Evolutionary conservation across 2,113 vertebrate genomes (phyloP).

Genomic region (Raja brachyura): DNA sequence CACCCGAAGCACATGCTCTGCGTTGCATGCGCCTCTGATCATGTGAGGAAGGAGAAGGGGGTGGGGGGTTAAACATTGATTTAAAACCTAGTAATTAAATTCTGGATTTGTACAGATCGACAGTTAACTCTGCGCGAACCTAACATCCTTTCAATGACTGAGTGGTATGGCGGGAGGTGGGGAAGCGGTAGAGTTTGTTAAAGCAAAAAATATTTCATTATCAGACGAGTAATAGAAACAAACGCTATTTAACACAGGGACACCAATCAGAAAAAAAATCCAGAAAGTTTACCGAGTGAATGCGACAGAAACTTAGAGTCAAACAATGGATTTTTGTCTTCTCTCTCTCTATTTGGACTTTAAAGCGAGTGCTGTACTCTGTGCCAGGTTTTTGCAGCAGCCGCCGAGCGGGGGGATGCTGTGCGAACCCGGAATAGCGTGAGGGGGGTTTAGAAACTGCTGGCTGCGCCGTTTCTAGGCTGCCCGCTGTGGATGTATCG

Average conservation of each 20-base stretch:
- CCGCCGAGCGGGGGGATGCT: neutral
- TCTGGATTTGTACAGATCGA: neutral
- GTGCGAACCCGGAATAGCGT: neutral
- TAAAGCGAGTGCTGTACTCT: neutral
- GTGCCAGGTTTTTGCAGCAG: constrained; percentile 18
- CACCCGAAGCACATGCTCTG: constrained; percentile 21
- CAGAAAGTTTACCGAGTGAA: neutral
- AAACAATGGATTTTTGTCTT: neutral
- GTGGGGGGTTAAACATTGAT: neutral
- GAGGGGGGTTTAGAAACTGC: constrained; percentile 21
- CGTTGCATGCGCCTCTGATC: constrained; percentile 10
- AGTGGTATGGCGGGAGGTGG: neutral
- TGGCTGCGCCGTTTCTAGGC: neutral
- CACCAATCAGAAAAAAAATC: neutral
- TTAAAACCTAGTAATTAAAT: neutral
- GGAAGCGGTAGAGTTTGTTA: neutral
- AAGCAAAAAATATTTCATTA: neutral
- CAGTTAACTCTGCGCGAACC: constrained; percentile 24
- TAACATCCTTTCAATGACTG: neutral
- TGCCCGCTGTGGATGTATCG: constrained; percentile 10
- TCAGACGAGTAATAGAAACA: neutral
- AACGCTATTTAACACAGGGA: too few species aligned
- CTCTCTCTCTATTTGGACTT: neutral
- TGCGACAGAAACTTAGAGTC: neutral
- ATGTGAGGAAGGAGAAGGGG: neutral